Conservation (phyloP, 1,140 invertebrate species). For the Pentalonia nigronervosa region DNA sequence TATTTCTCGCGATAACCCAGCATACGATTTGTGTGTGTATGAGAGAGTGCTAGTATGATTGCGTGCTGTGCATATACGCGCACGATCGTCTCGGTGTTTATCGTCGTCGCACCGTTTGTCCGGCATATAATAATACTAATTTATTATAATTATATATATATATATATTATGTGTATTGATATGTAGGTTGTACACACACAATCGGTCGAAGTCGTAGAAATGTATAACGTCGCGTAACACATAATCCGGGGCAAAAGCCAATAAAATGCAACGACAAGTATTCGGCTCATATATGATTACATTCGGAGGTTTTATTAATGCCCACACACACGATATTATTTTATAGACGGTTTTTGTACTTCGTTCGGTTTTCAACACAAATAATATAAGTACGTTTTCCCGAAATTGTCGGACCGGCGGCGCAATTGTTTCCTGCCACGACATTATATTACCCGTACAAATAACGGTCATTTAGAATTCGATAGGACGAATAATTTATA, state of each 20-base stretch:
- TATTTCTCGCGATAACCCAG: not conserved
- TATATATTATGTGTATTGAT: not conserved
- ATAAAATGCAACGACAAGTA: constrained; percentile 51
- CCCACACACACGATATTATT: not conserved
- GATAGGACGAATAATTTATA: not conserved
- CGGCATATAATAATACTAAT: not conserved
- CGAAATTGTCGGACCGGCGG: not conserved
- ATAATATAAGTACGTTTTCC: not conserved
- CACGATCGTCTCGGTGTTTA: not conserved
- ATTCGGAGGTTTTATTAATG: constrained; percentile 40
- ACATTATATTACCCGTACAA: not conserved
- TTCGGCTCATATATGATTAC: constrained; percentile 32
- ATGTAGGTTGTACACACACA: not conserved
- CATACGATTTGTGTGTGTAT: no score
- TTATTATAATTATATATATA: not conserved
- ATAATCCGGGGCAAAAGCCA: constrained; percentile 56
- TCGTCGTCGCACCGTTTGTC: constrained; percentile 2
- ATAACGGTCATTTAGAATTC: not conserved
- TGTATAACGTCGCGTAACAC: constrained; percentile 17
- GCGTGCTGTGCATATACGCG: not conserved
- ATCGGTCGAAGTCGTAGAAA: constrained; percentile 51
- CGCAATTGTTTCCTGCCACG: not conserved
- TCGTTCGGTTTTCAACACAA: not conserved
- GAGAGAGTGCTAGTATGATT: not conserved
- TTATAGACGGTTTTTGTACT: not conserved